Evolutionary conservation across 2,113 vertebrate species (phyloP).

Genomic region (Hucho hucho): DNA sequence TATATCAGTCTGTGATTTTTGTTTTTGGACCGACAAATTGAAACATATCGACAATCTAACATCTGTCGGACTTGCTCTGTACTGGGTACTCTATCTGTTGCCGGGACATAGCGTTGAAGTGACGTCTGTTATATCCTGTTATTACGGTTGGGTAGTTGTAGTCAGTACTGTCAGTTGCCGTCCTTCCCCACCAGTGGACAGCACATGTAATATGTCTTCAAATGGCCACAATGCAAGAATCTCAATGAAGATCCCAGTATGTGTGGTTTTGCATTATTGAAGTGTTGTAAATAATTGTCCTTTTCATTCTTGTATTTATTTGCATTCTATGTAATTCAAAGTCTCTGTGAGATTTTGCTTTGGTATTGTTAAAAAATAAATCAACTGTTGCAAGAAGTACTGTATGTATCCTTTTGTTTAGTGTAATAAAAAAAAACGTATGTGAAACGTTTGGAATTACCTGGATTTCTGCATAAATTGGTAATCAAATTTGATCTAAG

Average conservation of each 20-base stretch:
- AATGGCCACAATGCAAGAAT: constrained; percentile 55
- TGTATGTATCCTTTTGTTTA: background rate
- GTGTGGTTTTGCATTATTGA: constrained; percentile 76
- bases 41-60: constrained; percentile 19
- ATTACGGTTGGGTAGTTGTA: background rate
- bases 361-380: constrained; percentile 76
- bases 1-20: background rate
- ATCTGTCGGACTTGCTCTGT: background rate
- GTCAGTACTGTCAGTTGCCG: constrained; percentile 39
- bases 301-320: constrained; percentile 78
- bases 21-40: constrained; percentile 17
- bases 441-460: too few species aligned
- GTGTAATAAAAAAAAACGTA: too few species aligned
- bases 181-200: constrained; percentile 46
- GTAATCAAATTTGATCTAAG: too few species aligned
- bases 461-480: too few species aligned
- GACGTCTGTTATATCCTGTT: constrained; percentile 7
- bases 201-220: constrained; percentile 48
- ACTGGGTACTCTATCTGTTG: background rate
- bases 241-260: constrained; percentile 50
- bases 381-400: constrained; percentile 59
- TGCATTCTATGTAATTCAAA: constrained; percentile 73
- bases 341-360: constrained; percentile 80
- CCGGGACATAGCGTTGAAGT: background rate
- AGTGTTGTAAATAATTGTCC: constrained; percentile 74